These are phyloP conservation scores for Threskiornis aethiopicus DNA, from an alignment of 2,797 vertebrate genomes.

Conservation along the genomic window DNA sequence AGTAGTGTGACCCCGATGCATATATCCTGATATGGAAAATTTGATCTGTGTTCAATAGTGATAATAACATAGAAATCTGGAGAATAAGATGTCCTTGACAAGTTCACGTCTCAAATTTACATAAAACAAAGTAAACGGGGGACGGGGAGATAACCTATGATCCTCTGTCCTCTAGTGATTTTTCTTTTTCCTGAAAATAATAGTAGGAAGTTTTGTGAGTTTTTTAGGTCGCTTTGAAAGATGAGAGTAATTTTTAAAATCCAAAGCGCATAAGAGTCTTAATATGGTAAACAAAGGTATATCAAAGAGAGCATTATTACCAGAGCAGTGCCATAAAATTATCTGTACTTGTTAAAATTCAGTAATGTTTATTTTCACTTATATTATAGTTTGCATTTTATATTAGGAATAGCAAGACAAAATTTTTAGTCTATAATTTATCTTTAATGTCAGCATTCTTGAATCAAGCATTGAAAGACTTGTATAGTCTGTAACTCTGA, in stretches of 20 bases:
- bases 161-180: background rate
- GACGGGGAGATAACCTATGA: fast-evolving
- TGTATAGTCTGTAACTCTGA: background rate
- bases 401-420: background rate
- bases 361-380: background rate
- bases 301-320: background rate
- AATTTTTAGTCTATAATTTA: background rate
- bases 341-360: background rate
- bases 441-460: background rate
- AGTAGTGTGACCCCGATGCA: background rate
- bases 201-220: background rate
- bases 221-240: background rate
- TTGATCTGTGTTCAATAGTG: background rate
- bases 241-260: background rate
- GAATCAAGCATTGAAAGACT: background rate
- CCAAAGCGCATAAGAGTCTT: background rate
- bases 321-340: background rate
- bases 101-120: background rate
- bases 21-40: background rate
- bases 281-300: background rate
- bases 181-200: background rate
- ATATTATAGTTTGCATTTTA: background rate
- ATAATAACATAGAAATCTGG: background rate
- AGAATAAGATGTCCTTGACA: background rate
- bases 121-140: background rate